A percentile compares a stretch with the other conserved stretches of the same genome.
These are phyloP conservation scores for Tenebrosternarchus preto DNA, from an alignment of 2,113 vertebrate species.

Conservation along the genomic window DNA sequence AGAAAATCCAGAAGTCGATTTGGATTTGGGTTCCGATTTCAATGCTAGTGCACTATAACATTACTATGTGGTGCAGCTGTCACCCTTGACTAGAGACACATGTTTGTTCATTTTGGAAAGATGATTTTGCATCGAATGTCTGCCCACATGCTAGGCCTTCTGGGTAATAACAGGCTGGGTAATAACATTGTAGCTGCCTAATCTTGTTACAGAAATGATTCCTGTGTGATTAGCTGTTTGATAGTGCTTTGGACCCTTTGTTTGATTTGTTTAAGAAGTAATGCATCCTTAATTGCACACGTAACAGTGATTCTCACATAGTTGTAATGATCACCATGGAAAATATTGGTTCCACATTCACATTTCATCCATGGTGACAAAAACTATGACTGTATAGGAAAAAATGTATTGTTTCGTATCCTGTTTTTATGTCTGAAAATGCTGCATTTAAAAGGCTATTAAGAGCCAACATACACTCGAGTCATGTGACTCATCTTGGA, in stretches of 20 bases:
- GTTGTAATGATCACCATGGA: not conserved
- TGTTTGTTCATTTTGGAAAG: slow-evolving; percentile 24
- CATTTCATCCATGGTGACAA: not conserved
- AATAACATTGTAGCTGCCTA: not conserved
- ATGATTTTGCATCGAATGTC: not conserved
- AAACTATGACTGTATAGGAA: too few relatives aligned
- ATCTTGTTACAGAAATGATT: not conserved
- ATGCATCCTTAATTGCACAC: not conserved
- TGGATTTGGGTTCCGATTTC: too few relatives aligned
- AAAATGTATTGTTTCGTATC: too few relatives aligned
- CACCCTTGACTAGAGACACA: too few relatives aligned
- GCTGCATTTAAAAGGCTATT: slow-evolving; percentile 18
- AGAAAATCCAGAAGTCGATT: too few relatives aligned
- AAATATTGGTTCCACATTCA: not conserved
- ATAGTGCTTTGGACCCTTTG: not conserved
- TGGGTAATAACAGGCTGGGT: too few relatives aligned
- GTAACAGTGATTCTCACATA: not conserved
- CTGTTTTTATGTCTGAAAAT: too few relatives aligned
- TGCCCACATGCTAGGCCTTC: too few relatives aligned
- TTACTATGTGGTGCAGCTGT: too few relatives aligned
- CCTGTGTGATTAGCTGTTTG: not conserved
- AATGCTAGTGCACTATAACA: too few relatives aligned
- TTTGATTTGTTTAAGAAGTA: not conserved
- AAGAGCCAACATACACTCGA: not conserved
- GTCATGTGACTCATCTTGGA: not conserved